Conservation (phyloP, 2,888 invertebrate species). For the Agriopis marginaria region DNA sequence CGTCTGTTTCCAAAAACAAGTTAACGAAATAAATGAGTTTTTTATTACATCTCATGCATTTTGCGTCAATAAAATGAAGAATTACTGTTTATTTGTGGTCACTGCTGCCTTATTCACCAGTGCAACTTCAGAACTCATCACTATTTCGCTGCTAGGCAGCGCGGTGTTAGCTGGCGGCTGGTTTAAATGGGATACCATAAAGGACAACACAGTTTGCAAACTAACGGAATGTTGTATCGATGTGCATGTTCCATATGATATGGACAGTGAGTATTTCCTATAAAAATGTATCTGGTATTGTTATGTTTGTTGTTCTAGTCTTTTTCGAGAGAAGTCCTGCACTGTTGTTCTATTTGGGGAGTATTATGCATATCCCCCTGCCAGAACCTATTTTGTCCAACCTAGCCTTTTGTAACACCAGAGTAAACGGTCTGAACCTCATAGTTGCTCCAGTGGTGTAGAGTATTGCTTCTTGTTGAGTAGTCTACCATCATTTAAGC, state of each 20-base stretch:
- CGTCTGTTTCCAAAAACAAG: no score
- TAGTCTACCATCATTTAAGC: no score
- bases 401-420: no score
- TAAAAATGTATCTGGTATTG: no score
- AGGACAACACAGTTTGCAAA: conserved; percentile 80
- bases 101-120: conserved; percentile 35
- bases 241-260: conserved; percentile 83
- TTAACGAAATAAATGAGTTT: not conserved
- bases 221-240: conserved; percentile 87
- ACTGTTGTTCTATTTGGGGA: no score
- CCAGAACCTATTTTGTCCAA: no score
- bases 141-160: conserved; percentile 60
- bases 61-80: conserved; percentile 30
- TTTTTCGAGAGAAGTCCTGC: no score
- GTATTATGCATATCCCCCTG: no score
- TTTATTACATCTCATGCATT: not conserved
- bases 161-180: conserved; percentile 64
- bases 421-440: no score
- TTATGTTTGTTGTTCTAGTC: no score
- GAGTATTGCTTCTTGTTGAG: no score
- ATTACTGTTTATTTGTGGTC: conserved; percentile 19
- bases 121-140: conserved; percentile 62
- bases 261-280: conserved; percentile 71
- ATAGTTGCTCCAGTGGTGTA: no score
- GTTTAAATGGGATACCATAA: conserved; percentile 73